Evolutionary conservation across 1,140 invertebrate genomes (phyloP), one percentile per base, ranked within the genome.

Genomic region (Artemia franciscana): DNA sequence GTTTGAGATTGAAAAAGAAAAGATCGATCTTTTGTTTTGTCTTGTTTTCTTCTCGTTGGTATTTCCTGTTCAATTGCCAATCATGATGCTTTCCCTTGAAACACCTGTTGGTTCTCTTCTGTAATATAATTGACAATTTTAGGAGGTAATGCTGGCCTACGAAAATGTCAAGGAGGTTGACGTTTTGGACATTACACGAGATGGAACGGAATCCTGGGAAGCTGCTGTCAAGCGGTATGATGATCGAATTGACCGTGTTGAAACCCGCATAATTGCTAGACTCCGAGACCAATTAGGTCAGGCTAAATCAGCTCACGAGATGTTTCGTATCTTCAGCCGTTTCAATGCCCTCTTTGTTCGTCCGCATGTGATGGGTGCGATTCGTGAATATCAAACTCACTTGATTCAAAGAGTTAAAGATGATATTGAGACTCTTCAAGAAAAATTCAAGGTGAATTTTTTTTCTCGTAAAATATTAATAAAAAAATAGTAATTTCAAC

Each of bases 101-200:
- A n/a, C n/a, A n/a, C n/a, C n/a, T n/a, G n/a, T n/a, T n/a, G n/a
- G n/a, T n/a, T n/a, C n/a, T n/a, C n/a, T n/a, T n/a, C n/a, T n/a
- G n/a, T n/a, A n/a, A n/a, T n/a, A n/a, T n/a, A n/a, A n/a, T n/a
- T n/a, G n/a, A n/a, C n/a, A n/a, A n/a, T n/a, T n/a, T n/a, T n/a
- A 78, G 73, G 80, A 95, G 78, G 92, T 98, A 0, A 93, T 94
- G 73, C 75, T 94, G 63, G 95, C 95, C 0, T 98, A 98, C 73
- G 93, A 98, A 71, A 94, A 95, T 75, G 90, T 98, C 0, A 98
- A 98, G 72, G 93, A 97, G 78, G 91, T 98, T 0, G 93, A 98
- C 73, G 95, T 92, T 67, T 75, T 99, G 67, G 95, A 99, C 72
- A 94, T 98, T 26, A 85, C 86, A 9, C 91, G 91, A 68, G 95